These are phyloP conservation scores for Trichogramma evanescens DNA, from an alignment of 2,888 invertebrate genomes.

Conservation along the genomic window DNA sequence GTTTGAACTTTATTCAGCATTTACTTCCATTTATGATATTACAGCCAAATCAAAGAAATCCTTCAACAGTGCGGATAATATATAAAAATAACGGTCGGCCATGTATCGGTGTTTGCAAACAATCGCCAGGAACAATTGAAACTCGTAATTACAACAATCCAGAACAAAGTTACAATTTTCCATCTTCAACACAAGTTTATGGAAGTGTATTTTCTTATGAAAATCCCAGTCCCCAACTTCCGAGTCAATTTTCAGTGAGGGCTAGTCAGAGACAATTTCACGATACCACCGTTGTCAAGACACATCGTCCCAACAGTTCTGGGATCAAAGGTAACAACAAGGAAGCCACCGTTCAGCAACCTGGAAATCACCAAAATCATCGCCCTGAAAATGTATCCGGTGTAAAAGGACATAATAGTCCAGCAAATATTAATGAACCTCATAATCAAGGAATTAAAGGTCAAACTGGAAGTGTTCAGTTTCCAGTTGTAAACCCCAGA, in stretches of 20 bases:
- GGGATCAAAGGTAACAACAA: neutral
- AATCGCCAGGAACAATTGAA: neutral
- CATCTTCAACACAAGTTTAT: neutral
- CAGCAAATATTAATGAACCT: neutral
- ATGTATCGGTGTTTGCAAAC: constrained; percentile 18
- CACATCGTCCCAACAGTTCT: neutral
- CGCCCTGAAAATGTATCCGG: neutral
- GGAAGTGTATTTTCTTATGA: neutral
- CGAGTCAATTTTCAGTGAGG: neutral
- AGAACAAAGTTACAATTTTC: no score
- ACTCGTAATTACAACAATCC: neutral
- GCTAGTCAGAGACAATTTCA: no score
- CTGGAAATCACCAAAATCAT: neutral
- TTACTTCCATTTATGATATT: neutral
- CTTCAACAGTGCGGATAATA: constrained; percentile 10
- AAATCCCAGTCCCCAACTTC: neutral
- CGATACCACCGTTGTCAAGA: neutral
- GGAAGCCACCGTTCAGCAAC: neutral
- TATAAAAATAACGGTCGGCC: constrained; percentile 11
- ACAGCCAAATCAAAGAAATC: constrained; percentile 8
- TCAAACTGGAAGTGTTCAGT: neutral
- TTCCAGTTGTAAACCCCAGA: no score
- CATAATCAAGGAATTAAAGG: neutral
- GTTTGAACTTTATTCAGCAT: neutral
- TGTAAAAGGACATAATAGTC: neutral